Evolutionary conservation across 2,113 vertebrate genomes (phyloP).

Genomic region (Cephalopholis sonnerati): DNA sequence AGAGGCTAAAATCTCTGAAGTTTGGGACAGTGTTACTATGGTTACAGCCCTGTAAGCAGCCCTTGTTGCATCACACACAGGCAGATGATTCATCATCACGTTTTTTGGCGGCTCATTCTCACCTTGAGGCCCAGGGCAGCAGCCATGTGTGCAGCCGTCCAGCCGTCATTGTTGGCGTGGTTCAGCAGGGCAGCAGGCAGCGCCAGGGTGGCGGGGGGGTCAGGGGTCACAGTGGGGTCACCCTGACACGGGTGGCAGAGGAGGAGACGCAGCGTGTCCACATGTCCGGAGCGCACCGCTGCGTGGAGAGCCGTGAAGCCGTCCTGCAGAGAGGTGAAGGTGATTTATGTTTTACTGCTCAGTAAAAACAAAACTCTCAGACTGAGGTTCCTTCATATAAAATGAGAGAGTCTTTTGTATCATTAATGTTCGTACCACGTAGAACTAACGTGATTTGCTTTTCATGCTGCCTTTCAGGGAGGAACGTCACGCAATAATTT

Average conservation of each 20-base stretch:
- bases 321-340: slow-evolving; percentile 82
- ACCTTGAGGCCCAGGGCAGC: slow-evolving; percentile 97
- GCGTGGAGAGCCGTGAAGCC: slow-evolving; percentile 92
- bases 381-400: background rate
- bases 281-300: slow-evolving; percentile 90
- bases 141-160: slow-evolving; percentile 95
- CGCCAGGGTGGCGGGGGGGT: slow-evolving; percentile 12
- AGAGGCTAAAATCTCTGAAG: background rate
- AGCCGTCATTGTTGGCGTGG: slow-evolving; percentile 91
- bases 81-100: background rate
- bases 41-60: background rate
- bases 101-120: slow-evolving; percentile 7
- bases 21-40: background rate
- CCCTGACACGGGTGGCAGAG: slow-evolving; percentile 81
- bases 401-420: background rate
- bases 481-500: background rate
- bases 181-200: slow-evolving; percentile 88
- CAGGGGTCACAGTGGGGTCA: slow-evolving; percentile 43
- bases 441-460: background rate
- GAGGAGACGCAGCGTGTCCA: slow-evolving; percentile 90
- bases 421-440: background rate
- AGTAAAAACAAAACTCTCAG: background rate
- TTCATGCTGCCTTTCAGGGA: background rate
- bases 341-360: background rate
- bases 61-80: background rate